Percentiles rank a stretch among this genome's conserved stretches.
Conservation (phyloP, 1,140 invertebrate genomes). For the Cotesia vestalis region DNA sequence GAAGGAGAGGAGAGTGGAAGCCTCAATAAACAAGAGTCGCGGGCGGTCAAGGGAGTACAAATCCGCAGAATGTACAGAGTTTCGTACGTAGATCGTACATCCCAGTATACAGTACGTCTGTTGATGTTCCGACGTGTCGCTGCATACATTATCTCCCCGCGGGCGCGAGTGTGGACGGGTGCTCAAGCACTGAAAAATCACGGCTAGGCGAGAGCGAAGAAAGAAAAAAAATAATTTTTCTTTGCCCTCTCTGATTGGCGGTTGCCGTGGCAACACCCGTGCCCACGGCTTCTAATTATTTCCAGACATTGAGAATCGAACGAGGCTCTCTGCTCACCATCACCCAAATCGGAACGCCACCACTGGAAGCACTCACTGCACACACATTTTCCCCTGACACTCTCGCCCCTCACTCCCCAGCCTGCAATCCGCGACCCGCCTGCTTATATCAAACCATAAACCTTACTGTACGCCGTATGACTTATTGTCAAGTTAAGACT, state of each 20-base stretch:
- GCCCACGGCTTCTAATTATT: slow-evolving; percentile 65
- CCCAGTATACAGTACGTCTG: slow-evolving; percentile 19
- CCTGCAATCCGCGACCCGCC: not conserved
- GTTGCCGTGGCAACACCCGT: slow-evolving; percentile 67
- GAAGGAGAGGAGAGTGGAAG: slow-evolving; percentile 40
- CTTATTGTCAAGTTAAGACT: not conserved
- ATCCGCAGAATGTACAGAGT: too few relatives aligned
- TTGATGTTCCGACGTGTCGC: slow-evolving; percentile 58
- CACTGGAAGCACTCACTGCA: slow-evolving; percentile 42
- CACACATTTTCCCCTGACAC: slow-evolving; percentile 30
- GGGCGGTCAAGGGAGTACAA: slow-evolving; percentile 27
- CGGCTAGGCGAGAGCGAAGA: slow-evolving; percentile 36
- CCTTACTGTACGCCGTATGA: too few relatives aligned
- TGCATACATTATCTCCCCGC: slow-evolving; percentile 64
- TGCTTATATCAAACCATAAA: not conserved
- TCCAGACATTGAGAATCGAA: slow-evolving; percentile 69
- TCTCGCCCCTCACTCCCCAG: not conserved
- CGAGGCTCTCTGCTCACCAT: slow-evolving; percentile 52
- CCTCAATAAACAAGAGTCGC: slow-evolving; percentile 14
- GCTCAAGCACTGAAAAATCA: slow-evolving; percentile 42
- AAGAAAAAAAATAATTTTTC: slow-evolving; percentile 60
- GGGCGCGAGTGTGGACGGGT: slow-evolving; percentile 37
- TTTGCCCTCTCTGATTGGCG: slow-evolving; percentile 65
- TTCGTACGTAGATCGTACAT: not conserved
- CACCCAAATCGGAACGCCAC: slow-evolving; percentile 50